Conservation (phyloP, 2,113 vertebrate species). For the Ochotona princeps region DNA sequence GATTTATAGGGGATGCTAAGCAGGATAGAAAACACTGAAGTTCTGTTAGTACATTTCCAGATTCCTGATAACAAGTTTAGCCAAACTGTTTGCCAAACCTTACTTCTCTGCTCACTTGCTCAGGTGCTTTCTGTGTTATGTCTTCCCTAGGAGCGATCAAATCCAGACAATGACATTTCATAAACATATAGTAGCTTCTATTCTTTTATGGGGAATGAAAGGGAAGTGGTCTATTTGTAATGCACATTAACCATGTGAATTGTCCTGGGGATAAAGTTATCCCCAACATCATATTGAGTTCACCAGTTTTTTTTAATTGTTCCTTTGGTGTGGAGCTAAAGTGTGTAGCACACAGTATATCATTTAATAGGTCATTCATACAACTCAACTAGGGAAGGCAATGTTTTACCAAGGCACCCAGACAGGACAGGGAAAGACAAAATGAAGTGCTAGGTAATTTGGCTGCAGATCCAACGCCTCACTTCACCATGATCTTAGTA, state of each 20-base stretch:
- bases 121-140: neutral
- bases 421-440: neutral
- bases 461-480: neutral
- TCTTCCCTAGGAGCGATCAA: neutral
- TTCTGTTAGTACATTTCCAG: accelerated
- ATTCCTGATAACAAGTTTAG: neutral
- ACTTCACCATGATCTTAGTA: neutral
- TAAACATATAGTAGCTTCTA: neutral
- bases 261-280: neutral
- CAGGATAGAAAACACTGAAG: neutral
- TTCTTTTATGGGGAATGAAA: neutral
- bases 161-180: neutral
- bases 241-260: neutral
- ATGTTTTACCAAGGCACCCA: neutral
- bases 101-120: neutral
- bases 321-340: neutral
- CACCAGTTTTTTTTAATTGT: no score
- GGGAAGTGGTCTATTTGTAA: neutral
- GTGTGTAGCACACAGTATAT: neutral
- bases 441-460: neutral
- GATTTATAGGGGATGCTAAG: neutral
- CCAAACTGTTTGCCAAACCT: neutral
- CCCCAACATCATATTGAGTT: no score
- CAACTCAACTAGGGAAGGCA: neutral
- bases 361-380: neutral